Conservation (phyloP, 1,140 invertebrate species). For the Dysdera silvatica region DNA sequence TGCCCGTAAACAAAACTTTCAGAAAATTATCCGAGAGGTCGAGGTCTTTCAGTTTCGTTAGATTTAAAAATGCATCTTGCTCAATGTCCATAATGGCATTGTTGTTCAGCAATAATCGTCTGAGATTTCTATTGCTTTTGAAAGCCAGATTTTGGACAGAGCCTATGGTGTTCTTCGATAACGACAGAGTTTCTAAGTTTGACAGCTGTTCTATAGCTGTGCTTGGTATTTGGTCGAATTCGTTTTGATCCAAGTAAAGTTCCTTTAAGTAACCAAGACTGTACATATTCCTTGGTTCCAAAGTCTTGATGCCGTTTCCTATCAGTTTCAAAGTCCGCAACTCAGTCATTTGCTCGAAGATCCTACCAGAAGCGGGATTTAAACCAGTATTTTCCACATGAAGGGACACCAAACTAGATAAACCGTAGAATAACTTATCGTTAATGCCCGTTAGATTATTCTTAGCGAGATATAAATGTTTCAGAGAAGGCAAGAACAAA, state of each 20-base stretch:
- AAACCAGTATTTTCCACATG: slow-evolving; percentile 27
- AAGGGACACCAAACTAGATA: slow-evolving; percentile 11
- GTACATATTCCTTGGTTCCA: slow-evolving; percentile 51
- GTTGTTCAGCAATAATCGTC: slow-evolving; percentile 51
- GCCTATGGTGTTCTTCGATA: slow-evolving; percentile 36
- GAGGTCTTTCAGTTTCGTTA: slow-evolving; percentile 62
- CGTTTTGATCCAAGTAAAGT: slow-evolving; percentile 62
- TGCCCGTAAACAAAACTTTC: slow-evolving; percentile 67
- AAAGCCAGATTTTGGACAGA: slow-evolving; percentile 30
- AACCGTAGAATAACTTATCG: slow-evolving; percentile 37
- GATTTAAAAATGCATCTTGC: slow-evolving; percentile 57
- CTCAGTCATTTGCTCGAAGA: slow-evolving; percentile 51
- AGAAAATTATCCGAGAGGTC: slow-evolving; percentile 67
- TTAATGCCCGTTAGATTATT: slow-evolving; percentile 46
- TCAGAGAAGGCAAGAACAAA: slow-evolving; percentile 30
- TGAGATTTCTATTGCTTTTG: slow-evolving; percentile 24
- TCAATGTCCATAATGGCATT: slow-evolving; percentile 63
- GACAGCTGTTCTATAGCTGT: slow-evolving; percentile 62
- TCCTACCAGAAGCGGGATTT: slow-evolving; percentile 7
- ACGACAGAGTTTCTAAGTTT: slow-evolving; percentile 53
- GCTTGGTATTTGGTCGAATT: slow-evolving; percentile 64
- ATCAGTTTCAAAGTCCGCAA: slow-evolving; percentile 61
- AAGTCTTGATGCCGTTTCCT: slow-evolving; percentile 55
- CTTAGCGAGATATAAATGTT: slow-evolving; percentile 55
- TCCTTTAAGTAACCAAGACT: slow-evolving; percentile 56